Percentiles rank a stretch among this genome's conserved stretches.
Conservation (phyloP, 2,113 vertebrate genomes). For the Ursus arctos region DNA sequence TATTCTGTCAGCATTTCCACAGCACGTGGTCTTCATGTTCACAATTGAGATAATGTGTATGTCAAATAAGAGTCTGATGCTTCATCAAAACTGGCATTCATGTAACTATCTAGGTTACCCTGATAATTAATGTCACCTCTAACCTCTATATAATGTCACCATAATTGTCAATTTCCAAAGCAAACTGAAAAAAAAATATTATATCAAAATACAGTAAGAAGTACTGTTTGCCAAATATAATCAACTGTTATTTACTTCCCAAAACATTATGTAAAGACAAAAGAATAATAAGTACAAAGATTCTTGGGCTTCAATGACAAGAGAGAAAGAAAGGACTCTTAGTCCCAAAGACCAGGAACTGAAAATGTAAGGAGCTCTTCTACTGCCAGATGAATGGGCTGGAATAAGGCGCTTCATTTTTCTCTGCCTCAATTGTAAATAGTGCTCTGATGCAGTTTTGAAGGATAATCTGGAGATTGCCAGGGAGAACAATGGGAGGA, state of each 20-base stretch:
- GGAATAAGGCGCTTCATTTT: not conserved
- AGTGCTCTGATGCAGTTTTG: not conserved
- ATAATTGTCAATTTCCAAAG: constrained; percentile 42
- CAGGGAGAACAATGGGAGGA: not conserved
- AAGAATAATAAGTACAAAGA: not conserved
- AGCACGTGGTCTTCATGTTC: not conserved
- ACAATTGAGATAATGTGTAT: not conserved
- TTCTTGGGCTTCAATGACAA: not conserved
- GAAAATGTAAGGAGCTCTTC: not conserved
- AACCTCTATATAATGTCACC: constrained; percentile 8
- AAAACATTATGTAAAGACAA: constrained; percentile 24
- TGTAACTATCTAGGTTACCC: constrained; percentile 2
- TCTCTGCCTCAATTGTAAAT: not conserved
- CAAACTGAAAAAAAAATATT: constrained; percentile 20
- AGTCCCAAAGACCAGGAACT: not conserved
- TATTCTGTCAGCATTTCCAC: constrained; percentile 36
- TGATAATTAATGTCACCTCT: not conserved
- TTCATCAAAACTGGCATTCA: constrained; percentile 51
- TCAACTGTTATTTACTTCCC: constrained; percentile 30
- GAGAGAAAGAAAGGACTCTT: not conserved
- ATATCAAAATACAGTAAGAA: constrained; percentile 33
- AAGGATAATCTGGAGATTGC: not conserved
- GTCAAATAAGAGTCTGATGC: constrained; percentile 28
- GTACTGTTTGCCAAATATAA: constrained; percentile 46
- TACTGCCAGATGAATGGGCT: not conserved